A percentile compares a stretch with the other conserved stretches of the same genome.
Conservation (phyloP, 2,113 vertebrate genomes). For the Leuciscus idus region DNA sequence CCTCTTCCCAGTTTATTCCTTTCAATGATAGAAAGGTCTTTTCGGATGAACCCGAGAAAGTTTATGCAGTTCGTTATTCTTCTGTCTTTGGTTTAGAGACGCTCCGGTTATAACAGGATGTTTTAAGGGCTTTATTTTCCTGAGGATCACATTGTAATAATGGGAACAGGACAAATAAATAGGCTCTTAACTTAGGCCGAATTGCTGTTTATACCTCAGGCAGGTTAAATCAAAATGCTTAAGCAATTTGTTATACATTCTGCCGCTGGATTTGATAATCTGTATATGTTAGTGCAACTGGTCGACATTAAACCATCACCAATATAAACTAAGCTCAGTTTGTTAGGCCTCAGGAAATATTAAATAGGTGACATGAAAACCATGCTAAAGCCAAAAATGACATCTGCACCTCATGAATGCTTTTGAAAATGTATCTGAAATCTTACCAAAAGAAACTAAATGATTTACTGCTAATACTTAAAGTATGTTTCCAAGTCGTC, state of each 20-base stretch:
- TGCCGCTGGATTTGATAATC: background rate
- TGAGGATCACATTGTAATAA: constrained; percentile 22
- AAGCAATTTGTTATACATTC: background rate
- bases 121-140: constrained; percentile 21
- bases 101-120: background rate
- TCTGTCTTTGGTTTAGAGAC: background rate
- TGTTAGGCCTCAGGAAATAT: background rate
- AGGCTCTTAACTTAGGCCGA: background rate
- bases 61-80: constrained; percentile 18
- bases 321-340: background rate
- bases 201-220: constrained; percentile 9
- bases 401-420: constrained; percentile 19
- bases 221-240: constrained; percentile 1
- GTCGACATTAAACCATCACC: background rate
- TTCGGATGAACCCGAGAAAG: constrained; percentile 20
- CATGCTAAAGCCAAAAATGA: background rate
- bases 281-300: background rate
- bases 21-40: constrained; percentile 25
- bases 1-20: constrained; percentile 44
- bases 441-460: background rate
- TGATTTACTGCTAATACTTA: background rate
- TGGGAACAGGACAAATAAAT: background rate
- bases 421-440: background rate
- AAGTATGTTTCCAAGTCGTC: background rate
- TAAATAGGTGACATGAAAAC: background rate